phyloP scores from a whole-genome alignment of 2,797 vertebrate species.

The Crypturellus tataupa region DNA sequence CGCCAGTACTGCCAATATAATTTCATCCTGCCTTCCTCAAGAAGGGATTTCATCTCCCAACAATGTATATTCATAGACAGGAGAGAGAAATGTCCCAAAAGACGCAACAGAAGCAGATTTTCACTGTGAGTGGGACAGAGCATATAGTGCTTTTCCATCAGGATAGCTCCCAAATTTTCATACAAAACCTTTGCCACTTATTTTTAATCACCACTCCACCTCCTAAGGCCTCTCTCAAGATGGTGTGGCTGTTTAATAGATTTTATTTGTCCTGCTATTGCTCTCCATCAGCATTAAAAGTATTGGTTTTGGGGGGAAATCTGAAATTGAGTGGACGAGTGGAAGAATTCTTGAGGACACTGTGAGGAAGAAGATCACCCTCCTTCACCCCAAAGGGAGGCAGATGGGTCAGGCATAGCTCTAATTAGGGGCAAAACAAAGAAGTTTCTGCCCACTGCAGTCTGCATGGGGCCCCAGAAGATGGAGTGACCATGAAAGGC shows the following conservation, averaged over 20 bases:
- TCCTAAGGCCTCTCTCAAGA: background rate
- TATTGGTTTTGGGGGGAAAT: slow-evolving; percentile 50
- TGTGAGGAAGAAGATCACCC: slow-evolving; percentile 30
- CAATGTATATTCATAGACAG: background rate
- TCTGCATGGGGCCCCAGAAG: background rate
- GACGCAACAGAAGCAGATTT: background rate
- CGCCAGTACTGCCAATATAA: background rate
- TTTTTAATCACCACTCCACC: background rate
- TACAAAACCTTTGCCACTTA: background rate
- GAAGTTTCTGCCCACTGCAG: slow-evolving; percentile 41
- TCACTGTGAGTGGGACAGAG: background rate
- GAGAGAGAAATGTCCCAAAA: background rate
- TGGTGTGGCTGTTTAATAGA: background rate
- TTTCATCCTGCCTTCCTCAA: background rate
- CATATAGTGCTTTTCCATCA: background rate
- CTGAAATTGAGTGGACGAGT: slow-evolving; percentile 31
- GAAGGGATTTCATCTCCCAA: background rate
- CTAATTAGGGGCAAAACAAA: background rate
- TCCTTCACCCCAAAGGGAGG: slow-evolving; percentile 6
- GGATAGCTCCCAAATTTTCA: background rate
- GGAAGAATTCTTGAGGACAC: slow-evolving; percentile 42
- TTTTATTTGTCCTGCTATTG: slow-evolving; percentile 39
- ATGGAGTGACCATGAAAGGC: slow-evolving; percentile 12
- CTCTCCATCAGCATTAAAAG: slow-evolving; percentile 24
- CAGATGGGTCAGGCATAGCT: background rate